These are phyloP conservation scores for Pandion haliaetus DNA, from an alignment of 2,113 vertebrate species.

Conservation along the genomic window DNA sequence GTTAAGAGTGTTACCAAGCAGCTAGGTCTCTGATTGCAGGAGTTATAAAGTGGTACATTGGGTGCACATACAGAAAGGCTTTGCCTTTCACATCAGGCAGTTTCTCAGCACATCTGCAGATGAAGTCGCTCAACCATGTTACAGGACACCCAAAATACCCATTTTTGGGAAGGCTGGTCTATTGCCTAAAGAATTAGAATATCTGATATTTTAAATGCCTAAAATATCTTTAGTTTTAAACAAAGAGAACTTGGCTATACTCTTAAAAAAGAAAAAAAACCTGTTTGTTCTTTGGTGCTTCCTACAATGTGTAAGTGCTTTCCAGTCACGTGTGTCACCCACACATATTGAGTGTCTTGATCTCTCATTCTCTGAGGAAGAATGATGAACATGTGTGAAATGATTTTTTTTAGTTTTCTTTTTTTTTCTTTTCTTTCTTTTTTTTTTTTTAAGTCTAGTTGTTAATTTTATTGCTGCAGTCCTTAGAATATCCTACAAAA, in stretches of 20 bases:
- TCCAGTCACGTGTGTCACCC: background rate
- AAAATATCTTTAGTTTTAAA: background rate
- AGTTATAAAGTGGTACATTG: background rate
- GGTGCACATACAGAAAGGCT: background rate
- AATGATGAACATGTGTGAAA: background rate
- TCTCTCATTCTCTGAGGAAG: background rate
- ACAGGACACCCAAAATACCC: background rate
- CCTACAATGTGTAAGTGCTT: background rate
- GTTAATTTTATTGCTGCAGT: background rate
- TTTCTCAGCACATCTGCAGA: background rate
- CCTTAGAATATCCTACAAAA: background rate
- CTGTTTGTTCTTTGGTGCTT: background rate
- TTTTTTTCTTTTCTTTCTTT: too few species aligned
- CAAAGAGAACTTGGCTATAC: background rate
- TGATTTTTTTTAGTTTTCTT: background rate
- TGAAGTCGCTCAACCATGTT: background rate
- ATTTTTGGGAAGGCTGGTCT: background rate
- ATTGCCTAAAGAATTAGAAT: background rate
- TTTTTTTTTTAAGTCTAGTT: background rate
- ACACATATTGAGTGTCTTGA: background rate
- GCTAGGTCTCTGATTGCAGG: background rate
- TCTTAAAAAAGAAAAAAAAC: background rate
- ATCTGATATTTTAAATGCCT: background rate
- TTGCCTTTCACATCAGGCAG: background rate
- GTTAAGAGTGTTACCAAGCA: background rate